Evolutionary conservation across 2,797 vertebrate species (phyloP), one percentile per base, ranked within the genome.

Genomic region (Poecilia wingei): DNA sequence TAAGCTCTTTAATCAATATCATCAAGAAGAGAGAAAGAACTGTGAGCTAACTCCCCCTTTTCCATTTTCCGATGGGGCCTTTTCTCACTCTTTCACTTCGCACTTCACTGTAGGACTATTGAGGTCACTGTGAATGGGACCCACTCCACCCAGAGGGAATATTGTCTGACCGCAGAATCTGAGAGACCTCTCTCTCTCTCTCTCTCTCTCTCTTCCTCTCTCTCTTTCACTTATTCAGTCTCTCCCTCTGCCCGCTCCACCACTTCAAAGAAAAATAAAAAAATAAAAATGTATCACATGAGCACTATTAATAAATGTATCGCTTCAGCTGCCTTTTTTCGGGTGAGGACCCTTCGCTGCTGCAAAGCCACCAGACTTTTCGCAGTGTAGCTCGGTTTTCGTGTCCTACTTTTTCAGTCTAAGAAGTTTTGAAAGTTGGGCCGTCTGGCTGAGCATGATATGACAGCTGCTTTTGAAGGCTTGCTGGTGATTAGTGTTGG

Each of bases 71-170:
- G 77, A 83, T 84, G 84, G 82, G 93, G 84, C 91, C 88, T 93
- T 93, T 92, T 89, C 91, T 88, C 89, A 83, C 90, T 90, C 88
- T 89, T 92, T 94, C 89, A 89, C 85, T 91, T 89, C 92, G 89
- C 93, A 91, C 94, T 95, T 93, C 92, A 95, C 85, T 79, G 61
- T 71, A 69, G 82, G 86, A 84, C 93, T 92, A 91, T 94, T 93
- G 92, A 94, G 93, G 92, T 92, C 76, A 71, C 84, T 89, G 79
- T 95, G 93, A 95, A 95, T 93, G 88, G 92, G 89, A 92, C 87
- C 91, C 90, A 90, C 94, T 94, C 84, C 91, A 93, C 94, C 93
- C 94, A 89, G 85, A 88, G 94, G 93, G 92, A 92, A 91, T 93
- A 94, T 94, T 93, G 91, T 94, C 90, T 93, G 88, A 88, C 90